Percentiles rank a stretch among this genome's conserved stretches.
Conservation (phyloP, 2,113 vertebrate genomes). For the Phylloscopus trochiloides region DNA sequence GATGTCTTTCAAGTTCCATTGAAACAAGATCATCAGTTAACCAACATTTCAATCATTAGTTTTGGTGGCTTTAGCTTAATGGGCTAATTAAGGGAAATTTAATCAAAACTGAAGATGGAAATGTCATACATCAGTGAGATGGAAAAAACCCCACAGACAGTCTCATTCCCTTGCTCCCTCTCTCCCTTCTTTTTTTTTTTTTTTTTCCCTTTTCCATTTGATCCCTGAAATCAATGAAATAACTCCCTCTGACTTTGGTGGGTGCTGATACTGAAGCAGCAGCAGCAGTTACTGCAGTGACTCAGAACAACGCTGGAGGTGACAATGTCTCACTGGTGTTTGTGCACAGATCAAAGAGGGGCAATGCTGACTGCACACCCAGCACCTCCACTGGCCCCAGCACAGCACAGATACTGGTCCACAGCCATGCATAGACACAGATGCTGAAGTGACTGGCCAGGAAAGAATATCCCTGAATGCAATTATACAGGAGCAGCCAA, state of each 20-base stretch:
- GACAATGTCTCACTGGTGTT: not conserved
- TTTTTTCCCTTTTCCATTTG: not conserved
- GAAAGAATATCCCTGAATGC: not conserved
- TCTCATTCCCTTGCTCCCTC: not conserved
- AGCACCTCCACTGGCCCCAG: not conserved
- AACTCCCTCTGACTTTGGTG: not conserved
- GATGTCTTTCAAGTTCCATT: conserved; percentile 36
- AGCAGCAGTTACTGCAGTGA: not conserved
- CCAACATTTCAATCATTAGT: conserved; percentile 48
- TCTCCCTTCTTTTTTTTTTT: not conserved
- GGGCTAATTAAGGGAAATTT: conserved; percentile 52
- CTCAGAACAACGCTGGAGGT: not conserved
- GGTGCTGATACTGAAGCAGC: not conserved
- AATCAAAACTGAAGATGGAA: conserved; percentile 57
- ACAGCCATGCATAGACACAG: not conserved
- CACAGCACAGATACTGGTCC: not conserved
- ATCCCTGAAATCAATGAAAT: not conserved
- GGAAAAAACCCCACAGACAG: not conserved
- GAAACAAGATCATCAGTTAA: conserved; percentile 51
- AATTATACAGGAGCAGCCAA: not conserved
- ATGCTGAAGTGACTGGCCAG: not conserved
- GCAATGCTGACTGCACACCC: not conserved
- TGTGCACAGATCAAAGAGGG: not conserved
- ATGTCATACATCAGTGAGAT: conserved; percentile 34
- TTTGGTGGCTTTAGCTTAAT: conserved; percentile 49